Conservation (phyloP, 1,140 invertebrate species). For the Maconellicoccus hirsutus region DNA sequence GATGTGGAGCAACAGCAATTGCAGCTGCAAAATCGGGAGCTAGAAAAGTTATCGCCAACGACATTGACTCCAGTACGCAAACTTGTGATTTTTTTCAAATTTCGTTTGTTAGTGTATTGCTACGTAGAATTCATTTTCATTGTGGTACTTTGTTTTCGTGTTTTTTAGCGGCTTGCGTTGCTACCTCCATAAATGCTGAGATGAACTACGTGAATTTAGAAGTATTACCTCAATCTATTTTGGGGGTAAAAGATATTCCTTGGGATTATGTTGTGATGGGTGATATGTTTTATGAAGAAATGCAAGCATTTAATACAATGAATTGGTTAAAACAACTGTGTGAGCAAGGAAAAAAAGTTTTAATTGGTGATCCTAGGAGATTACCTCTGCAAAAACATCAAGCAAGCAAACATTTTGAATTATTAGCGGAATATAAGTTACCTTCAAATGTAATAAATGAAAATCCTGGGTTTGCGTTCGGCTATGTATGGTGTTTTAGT, state of each 20-base stretch:
- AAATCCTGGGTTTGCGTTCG: too few relatives aligned
- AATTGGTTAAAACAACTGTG: conserved; percentile 36
- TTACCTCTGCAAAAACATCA: conserved; percentile 27
- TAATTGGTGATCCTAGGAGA: conserved; percentile 36
- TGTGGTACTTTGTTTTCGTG: too few relatives aligned
- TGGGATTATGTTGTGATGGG: conserved; percentile 41
- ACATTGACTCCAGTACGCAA: conserved; percentile 37
- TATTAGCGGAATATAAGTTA: too few relatives aligned
- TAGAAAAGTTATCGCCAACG: conserved; percentile 38
- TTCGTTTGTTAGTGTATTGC: too few relatives aligned
- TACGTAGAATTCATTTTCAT: too few relatives aligned
- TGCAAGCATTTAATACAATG: conserved; percentile 37
- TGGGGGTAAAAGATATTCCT: neutral
- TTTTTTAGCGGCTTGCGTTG: conserved; percentile 35
- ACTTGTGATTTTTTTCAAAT: too few relatives aligned
- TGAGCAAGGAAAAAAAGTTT: conserved; percentile 33
- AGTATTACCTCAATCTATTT: conserved; percentile 35
- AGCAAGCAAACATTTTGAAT: conserved; percentile 9
- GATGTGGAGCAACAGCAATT: conserved; percentile 37
- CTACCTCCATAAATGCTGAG: conserved; percentile 38
- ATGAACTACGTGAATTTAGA: conserved; percentile 37
- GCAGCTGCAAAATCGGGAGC: conserved; percentile 35
- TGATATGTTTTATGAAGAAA: conserved; percentile 45
- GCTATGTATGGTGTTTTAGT: too few relatives aligned
- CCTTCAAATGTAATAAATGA: too few relatives aligned